These are phyloP conservation scores for Micrastur ruficollis DNA, from an alignment of 2,797 vertebrate genomes.

Conservation along the genomic window DNA sequence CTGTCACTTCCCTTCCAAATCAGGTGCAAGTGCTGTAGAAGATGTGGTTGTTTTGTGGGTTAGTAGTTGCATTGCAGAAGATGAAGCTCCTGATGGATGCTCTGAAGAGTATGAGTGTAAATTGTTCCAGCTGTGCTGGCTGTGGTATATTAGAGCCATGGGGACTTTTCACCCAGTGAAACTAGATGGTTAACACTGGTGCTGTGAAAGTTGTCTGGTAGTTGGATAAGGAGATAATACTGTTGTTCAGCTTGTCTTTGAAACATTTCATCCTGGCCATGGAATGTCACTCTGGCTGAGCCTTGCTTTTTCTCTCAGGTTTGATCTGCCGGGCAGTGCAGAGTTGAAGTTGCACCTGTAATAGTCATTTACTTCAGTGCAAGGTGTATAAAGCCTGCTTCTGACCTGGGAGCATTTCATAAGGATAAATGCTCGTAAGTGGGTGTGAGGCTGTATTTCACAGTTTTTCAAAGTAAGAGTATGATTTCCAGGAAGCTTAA, in stretches of 20 bases:
- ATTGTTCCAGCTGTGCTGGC: not conserved
- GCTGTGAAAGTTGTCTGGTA: not conserved
- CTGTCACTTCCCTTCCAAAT: not conserved
- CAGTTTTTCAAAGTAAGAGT: not conserved
- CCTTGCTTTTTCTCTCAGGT: not conserved
- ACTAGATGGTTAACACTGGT: not conserved
- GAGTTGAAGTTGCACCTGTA: not conserved
- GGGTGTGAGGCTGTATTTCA: constrained; percentile 19
- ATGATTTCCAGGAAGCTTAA: not conserved
- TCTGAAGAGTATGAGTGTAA: not conserved
- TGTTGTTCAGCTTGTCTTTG: not conserved
- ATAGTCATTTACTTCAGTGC: not conserved
- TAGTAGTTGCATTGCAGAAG: not conserved
- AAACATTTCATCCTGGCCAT: not conserved
- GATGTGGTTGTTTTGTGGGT: not conserved
- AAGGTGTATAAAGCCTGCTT: not conserved
- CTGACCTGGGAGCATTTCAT: constrained; percentile 5
- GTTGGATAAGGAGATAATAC: not conserved
- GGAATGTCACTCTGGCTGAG: not conserved
- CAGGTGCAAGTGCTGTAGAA: not conserved
- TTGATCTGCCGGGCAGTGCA: not conserved
- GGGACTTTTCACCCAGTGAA: not conserved
- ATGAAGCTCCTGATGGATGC: not conserved
- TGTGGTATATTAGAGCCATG: not conserved
- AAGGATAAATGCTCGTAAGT: not conserved